A percentile compares a stretch with the other conserved stretches of the same genome.
phyloP scores from a whole-genome alignment of 2,113 vertebrate genomes.

The Calonectris borealis region DNA sequence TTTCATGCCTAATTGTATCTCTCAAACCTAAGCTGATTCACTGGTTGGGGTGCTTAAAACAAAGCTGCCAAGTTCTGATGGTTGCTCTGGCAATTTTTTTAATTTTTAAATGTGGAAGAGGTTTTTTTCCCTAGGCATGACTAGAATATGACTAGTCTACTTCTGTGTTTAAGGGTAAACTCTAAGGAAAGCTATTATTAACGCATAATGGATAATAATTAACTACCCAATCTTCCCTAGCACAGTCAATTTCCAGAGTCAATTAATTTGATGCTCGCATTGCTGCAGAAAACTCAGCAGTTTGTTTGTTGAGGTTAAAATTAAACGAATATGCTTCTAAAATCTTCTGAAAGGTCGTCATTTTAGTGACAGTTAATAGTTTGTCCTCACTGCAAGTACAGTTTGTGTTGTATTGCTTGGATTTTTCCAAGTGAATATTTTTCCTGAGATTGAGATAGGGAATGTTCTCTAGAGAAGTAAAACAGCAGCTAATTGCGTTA shows the following conservation, averaged over 20 bases:
- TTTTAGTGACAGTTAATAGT: not conserved
- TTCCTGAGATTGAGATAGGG: not conserved
- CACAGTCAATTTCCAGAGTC: not conserved
- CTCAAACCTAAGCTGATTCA: not conserved
- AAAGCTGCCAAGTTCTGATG: not conserved
- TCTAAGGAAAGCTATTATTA: not conserved
- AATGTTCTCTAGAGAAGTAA: not conserved
- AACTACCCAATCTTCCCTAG: not conserved
- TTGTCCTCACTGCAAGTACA: not conserved
- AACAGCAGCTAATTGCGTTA: not conserved
- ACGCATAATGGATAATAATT: not conserved
- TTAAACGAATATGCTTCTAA: not conserved
- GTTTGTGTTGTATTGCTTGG: not conserved
- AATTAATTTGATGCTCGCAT: not conserved
- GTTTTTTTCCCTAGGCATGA: not conserved
- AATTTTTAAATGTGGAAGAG: not conserved
- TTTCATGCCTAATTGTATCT: not conserved
- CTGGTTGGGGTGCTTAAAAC: not conserved
- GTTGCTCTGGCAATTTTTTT: not conserved
- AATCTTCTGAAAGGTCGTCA: not conserved
- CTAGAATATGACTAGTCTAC: not conserved
- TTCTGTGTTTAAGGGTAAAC: not conserved
- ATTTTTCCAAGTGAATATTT: not conserved
- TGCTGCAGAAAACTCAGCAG: not conserved
- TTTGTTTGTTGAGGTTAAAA: slow-evolving; percentile 14